Percentiles rank a stretch among this genome's conserved stretches.
These are phyloP conservation scores for Ericerus pela DNA, from an alignment of 1,140 invertebrate genomes.

Conservation along the genomic window DNA sequence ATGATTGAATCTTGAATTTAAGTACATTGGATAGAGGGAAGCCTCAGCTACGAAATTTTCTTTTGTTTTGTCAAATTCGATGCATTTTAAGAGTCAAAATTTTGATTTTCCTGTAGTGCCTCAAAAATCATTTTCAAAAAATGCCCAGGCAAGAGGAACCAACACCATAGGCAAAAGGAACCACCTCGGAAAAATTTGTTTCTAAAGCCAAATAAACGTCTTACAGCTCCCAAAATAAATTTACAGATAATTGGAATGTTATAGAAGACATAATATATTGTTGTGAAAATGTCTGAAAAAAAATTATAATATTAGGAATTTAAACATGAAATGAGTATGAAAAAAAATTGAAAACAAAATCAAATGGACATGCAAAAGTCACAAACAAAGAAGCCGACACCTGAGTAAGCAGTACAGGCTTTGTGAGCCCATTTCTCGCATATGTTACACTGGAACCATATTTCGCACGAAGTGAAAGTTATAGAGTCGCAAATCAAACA, in stretches of 20 bases:
- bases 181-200: background rate
- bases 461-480: background rate
- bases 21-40: too few species aligned
- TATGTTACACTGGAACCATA: background rate
- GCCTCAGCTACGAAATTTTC: too few species aligned
- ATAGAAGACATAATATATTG: background rate
- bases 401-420: background rate
- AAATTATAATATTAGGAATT: background rate
- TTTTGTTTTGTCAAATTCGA: too few species aligned
- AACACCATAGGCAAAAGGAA: background rate
- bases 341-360: background rate
- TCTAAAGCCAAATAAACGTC: background rate
- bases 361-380: background rate
- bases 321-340: background rate
- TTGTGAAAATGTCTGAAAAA: background rate
- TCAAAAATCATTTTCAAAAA: background rate
- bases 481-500: background rate
- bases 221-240: background rate
- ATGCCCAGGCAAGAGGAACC: background rate
- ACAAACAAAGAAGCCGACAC: background rate
- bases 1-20: too few species aligned
- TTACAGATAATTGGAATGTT: background rate
- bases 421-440: conserved; percentile 1
- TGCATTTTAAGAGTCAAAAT: too few species aligned
- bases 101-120: background rate